Conservation (phyloP, 2,888 invertebrate genomes). For the Drosophila infuscata region DNA sequence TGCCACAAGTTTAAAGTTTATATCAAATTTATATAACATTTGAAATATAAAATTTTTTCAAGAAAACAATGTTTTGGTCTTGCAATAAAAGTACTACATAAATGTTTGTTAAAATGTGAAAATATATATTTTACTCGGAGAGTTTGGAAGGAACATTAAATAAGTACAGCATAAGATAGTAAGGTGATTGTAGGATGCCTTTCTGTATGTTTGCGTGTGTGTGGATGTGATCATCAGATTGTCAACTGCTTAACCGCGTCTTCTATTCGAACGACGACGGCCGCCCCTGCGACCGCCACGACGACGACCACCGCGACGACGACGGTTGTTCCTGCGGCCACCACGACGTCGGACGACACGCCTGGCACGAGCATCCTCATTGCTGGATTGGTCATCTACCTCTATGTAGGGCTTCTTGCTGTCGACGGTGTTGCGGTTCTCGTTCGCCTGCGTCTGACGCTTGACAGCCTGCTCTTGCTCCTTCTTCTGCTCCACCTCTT, state of each 20-base stretch:
- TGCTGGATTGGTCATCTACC: conserved; percentile 36
- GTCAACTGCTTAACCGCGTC: conserved; percentile 52
- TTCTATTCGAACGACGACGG: conserved; percentile 41
- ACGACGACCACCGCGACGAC: conserved; percentile 37
- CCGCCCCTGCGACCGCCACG: conserved; percentile 37
- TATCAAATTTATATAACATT: background rate
- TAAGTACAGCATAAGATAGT: conserved; percentile 25
- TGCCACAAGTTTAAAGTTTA: too few species aligned
- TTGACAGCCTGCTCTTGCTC: conserved; percentile 21
- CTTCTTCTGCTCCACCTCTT: conserved; percentile 9
- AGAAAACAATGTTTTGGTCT: background rate
- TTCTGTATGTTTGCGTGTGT: conserved; percentile 15
- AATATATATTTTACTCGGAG: conserved; percentile 45
- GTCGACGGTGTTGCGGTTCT: conserved; percentile 13
- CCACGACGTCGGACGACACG: conserved; percentile 49
- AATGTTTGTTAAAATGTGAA: conserved; percentile 60
- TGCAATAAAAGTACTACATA: background rate
- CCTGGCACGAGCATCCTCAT: conserved; percentile 66
- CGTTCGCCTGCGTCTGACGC: conserved; percentile 7
- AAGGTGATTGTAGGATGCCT: conserved; percentile 18
- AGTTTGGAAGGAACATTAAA: conserved; percentile 13
- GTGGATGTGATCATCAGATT: conserved; percentile 1
- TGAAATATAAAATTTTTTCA: background rate
- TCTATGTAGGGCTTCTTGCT: conserved; percentile 11
- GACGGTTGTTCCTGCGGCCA: conserved; percentile 32